Conservation (phyloP, 2,797 vertebrate genomes). For the Propithecus perrieri region DNA sequence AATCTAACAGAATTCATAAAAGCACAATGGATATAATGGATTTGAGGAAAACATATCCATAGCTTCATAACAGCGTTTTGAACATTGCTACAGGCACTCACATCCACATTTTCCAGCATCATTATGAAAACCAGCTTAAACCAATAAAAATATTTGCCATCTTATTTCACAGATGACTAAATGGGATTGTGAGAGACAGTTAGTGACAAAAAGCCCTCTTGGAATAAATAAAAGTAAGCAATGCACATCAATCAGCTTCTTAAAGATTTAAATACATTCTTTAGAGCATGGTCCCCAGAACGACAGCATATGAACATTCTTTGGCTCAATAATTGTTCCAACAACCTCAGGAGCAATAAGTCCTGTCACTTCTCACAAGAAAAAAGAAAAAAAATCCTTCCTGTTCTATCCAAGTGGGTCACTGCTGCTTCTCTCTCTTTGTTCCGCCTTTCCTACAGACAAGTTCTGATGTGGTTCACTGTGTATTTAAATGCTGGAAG, state of each 20-base stretch:
- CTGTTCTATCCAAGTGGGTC: slow-evolving; percentile 30
- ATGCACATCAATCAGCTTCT: not conserved
- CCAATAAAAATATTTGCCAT: not conserved
- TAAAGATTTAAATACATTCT: not conserved
- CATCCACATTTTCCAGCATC: not conserved
- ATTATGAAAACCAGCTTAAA: not conserved
- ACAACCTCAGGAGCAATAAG: not conserved
- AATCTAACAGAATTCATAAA: not conserved
- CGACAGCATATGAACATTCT: not conserved
- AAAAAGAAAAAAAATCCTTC: not conserved
- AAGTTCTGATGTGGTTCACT: not conserved
- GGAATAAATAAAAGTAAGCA: not conserved
- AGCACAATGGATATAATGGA: not conserved
- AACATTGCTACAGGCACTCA: not conserved
- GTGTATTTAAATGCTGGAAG: not conserved
- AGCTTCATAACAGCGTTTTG: not conserved
- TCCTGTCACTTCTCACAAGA: not conserved
- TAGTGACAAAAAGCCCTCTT: not conserved
- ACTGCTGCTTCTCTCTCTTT: not conserved
- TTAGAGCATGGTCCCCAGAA: not conserved
- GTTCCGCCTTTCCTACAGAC: not conserved
- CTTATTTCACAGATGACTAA: not conserved
- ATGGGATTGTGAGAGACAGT: not conserved
- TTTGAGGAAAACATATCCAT: not conserved
- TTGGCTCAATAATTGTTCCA: not conserved